These are phyloP conservation scores for Alcis repandata DNA, from an alignment of 2,888 invertebrate species.

Conservation along the genomic window DNA sequence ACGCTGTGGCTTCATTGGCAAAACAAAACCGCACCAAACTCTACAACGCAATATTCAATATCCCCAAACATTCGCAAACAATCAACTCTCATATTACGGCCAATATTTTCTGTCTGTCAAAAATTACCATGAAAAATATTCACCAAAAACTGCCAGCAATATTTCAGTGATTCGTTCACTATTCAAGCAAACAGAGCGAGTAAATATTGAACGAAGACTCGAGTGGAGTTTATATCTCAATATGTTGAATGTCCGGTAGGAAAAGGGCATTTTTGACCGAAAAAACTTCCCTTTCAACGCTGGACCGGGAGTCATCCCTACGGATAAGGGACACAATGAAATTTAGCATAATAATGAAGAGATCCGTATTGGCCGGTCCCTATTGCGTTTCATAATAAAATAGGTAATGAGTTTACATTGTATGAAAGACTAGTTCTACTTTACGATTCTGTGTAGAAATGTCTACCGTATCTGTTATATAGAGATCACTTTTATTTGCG, in stretches of 20 bases:
- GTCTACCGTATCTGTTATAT: too few species aligned
- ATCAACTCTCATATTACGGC: slow-evolving; percentile 31
- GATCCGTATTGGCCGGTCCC: slow-evolving; percentile 57
- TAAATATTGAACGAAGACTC: slow-evolving; percentile 75
- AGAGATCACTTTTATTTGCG: too few species aligned
- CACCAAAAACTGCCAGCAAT: slow-evolving; percentile 48
- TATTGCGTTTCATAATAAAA: slow-evolving; percentile 44
- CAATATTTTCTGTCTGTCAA: slow-evolving; percentile 45
- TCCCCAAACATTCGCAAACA: slow-evolving; percentile 24
- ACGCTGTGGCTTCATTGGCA: not conserved
- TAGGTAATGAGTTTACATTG: slow-evolving; percentile 39
- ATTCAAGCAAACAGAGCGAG: slow-evolving; percentile 54
- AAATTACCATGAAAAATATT: slow-evolving; percentile 51
- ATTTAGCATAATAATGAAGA: slow-evolving; percentile 77
- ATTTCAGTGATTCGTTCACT: slow-evolving; percentile 49
- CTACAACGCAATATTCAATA: slow-evolving; percentile 22
- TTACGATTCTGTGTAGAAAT: too few species aligned
- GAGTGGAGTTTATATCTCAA: slow-evolving; percentile 67
- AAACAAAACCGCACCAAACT: slow-evolving; percentile 16
- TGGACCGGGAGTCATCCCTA: slow-evolving; percentile 60
- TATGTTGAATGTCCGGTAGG: slow-evolving; percentile 72
- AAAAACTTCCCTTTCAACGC: slow-evolving; percentile 65
- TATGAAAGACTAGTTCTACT: slow-evolving; percentile 30
- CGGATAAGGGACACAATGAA: slow-evolving; percentile 69
- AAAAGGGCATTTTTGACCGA: slow-evolving; percentile 54